Percentiles rank a stretch among this genome's conserved stretches.
phyloP scores from a whole-genome alignment of 2,888 invertebrate genomes.

The Acrobasis consociella region DNA sequence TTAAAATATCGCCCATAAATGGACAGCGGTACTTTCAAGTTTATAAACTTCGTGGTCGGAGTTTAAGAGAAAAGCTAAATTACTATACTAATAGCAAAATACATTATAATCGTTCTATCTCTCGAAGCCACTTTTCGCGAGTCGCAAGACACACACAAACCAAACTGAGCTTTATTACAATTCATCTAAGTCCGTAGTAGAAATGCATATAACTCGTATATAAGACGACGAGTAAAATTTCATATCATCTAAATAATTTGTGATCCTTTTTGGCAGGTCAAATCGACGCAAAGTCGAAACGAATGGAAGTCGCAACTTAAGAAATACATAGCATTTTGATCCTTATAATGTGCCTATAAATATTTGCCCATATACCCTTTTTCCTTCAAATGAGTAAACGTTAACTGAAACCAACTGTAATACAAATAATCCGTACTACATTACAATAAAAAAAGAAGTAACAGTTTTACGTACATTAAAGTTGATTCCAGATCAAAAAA shows the following conservation, averaged over 20 bases:
- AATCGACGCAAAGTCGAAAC: not conserved
- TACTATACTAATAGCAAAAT: conserved; percentile 34
- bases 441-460: too few species aligned
- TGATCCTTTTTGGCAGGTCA: not conserved
- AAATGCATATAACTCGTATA: conserved; percentile 25
- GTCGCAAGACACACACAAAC: conserved; percentile 14
- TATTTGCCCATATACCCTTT: too few species aligned
- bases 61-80: conserved; percentile 23
- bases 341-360: too few species aligned
- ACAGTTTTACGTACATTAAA: too few species aligned
- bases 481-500: too few species aligned
- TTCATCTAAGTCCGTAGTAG: conserved; percentile 17
- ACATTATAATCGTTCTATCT: conserved; percentile 27
- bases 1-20: too few species aligned
- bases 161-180: conserved; percentile 9
- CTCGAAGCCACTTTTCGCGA: conserved; percentile 4
- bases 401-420: too few species aligned
- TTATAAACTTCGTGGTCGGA: too few species aligned
- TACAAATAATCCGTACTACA: too few species aligned
- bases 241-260: conserved; percentile 26
- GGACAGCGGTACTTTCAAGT: too few species aligned
- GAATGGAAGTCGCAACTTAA: not conserved
- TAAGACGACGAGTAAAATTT: conserved; percentile 21
- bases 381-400: too few species aligned
- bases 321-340: too few species aligned